These are phyloP conservation scores for Scaptomyza tumidula DNA, from an alignment of 2,888 invertebrate genomes.

Conservation along the genomic window DNA sequence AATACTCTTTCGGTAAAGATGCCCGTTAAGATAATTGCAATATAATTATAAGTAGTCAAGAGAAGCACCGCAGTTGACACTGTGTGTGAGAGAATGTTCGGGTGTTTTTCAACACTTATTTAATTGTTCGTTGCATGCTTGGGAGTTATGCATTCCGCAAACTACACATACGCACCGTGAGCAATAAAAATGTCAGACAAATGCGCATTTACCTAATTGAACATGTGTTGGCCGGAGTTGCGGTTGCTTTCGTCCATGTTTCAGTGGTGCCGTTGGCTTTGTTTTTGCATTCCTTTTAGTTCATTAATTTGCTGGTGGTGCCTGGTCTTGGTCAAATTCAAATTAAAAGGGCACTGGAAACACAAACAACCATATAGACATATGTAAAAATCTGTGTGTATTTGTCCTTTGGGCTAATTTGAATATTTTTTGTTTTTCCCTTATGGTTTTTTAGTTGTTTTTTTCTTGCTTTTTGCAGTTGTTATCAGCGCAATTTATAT, in stretches of 20 bases:
- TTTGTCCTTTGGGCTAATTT: conserved; percentile 51
- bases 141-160: conserved; percentile 40
- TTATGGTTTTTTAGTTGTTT: not conserved
- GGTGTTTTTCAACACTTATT: conserved; percentile 57
- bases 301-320: conserved; percentile 61
- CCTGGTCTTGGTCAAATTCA: conserved; percentile 62
- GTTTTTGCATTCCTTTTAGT: conserved; percentile 50
- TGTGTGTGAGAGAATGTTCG: conserved; percentile 3
- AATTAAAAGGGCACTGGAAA: conserved; percentile 61
- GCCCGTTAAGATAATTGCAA: conserved; percentile 55
- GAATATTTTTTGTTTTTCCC: conserved; percentile 57
- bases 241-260: conserved; percentile 20
- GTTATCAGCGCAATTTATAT: conserved; percentile 59
- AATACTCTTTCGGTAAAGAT: no score
- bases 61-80: not conserved
- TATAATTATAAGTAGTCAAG: conserved; percentile 38
- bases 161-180: conserved; percentile 42
- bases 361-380: conserved; percentile 2
- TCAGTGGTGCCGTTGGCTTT: conserved; percentile 9
- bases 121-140: conserved; percentile 40
- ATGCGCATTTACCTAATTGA: conserved; percentile 65
- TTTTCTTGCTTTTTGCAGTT: conserved; percentile 12
- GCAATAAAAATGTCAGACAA: conserved; percentile 48
- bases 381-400: conserved; percentile 11
- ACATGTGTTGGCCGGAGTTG: conserved; percentile 62